Base-by-base conservation (phyloP, 2,113 vertebrate species). In the Bucco capensis region DNA sequence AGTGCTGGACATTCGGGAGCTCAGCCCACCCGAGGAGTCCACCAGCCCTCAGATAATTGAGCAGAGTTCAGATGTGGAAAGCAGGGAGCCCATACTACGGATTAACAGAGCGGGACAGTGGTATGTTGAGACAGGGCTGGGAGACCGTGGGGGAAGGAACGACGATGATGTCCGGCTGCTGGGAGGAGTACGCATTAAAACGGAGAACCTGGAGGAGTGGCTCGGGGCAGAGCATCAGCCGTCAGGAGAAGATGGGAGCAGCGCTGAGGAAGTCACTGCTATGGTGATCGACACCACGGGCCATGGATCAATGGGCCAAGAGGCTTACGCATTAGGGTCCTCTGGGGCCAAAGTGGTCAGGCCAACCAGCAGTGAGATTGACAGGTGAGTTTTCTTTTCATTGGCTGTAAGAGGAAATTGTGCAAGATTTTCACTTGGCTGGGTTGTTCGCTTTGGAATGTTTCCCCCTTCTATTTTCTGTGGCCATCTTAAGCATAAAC, bases 81-180 rank as follows among this genome's bases (percentile, higher is more conserved):
- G 97, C 94, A 98, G 98, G 77, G 99, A 99, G 88, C 98, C 98
- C 42, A 98, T 99, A 75, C 97, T 99, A 21, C 98, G 99, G 60
- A 99, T 99, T 73, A 99, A 99, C 96, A 97, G 99, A 50, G 99
- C 98, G 0, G 99, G 99, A 25, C 99, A 99, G 96, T 99, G 99
- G 99, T 99, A 99, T 6, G 98, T 99, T 27, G 99, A 99, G 96
- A 99, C 98, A 0, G 98, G 98, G 23, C n/a, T 97, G 47, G 97
- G 96, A 14, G 98, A 99, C 66, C 97, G 97, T 1, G 97, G 97
- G 30, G 96, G 97, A 35, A 98, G 97, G 38, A 98, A 95, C 0
- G 98, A 99, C 4, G 98, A 99, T 2, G 98, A 98, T 0, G 93
- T 98, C 62, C 96, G 98, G 28, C 95, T 98, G 56, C 96, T 98